Conservation (phyloP, 64 coral and sea anemone genomes). For the Montipora foliosa region DNA sequence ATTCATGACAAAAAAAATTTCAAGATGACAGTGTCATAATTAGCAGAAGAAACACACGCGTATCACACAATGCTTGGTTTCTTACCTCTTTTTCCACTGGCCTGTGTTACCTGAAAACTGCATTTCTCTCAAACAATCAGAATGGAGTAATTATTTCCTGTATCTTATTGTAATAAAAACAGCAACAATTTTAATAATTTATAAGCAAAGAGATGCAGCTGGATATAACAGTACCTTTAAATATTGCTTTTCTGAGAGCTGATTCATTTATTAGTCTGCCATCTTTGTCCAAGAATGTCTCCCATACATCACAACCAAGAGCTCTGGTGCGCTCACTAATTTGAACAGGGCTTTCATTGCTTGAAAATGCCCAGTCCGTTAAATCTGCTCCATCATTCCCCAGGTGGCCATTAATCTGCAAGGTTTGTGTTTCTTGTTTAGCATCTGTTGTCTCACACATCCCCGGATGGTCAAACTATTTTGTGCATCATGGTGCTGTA, state of each 20-base stretch:
- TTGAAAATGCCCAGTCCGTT: neutral
- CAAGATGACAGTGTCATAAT: no score
- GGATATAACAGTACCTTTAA: slow-evolving; percentile 65
- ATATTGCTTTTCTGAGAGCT: slow-evolving; percentile 75
- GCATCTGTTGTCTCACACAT: slow-evolving; percentile 20
- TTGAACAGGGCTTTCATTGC: slow-evolving; percentile 71
- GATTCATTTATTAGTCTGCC: slow-evolving; percentile 86
- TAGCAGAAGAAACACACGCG: no score
- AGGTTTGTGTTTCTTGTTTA: neutral
- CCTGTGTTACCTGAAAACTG: no score
- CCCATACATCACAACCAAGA: slow-evolving; percentile 55
- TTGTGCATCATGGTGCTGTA: neutral
- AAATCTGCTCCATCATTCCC: neutral
- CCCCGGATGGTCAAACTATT: neutral
- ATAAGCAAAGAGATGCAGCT: no score
- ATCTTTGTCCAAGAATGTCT: slow-evolving; percentile 80
- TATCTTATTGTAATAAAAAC: no score
- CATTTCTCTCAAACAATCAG: no score
- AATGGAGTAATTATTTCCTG: no score
- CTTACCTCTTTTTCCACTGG: no score
- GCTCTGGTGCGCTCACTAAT: slow-evolving; percentile 81
- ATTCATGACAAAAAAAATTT: no score
- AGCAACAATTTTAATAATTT: no score
- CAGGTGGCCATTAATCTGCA: neutral
- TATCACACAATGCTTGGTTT: no score